phyloP scores from a whole-genome alignment of 1,140 invertebrate species.

The Lethocerus indicus region DNA sequence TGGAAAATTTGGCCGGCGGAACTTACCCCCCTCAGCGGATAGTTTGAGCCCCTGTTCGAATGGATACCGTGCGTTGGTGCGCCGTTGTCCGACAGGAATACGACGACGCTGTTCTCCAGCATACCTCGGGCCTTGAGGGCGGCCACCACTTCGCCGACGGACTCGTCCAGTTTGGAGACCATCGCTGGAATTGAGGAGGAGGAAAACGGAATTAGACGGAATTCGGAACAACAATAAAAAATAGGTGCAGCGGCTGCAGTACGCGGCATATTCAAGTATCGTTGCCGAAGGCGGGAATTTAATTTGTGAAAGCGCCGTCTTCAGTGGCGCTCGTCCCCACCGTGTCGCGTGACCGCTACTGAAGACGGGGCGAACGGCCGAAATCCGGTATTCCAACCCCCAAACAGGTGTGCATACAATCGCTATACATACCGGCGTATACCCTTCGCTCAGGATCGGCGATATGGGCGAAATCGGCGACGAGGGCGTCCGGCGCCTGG shows the following conservation, averaged over 20 bases:
- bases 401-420: too few species aligned
- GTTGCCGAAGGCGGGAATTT: neutral
- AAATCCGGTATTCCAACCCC: too few species aligned
- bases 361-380: too few species aligned
- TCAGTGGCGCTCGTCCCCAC: too few species aligned
- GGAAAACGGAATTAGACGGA: too few species aligned
- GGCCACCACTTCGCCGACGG: slow-evolving; percentile 56
- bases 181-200: slow-evolving; percentile 62
- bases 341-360: too few species aligned
- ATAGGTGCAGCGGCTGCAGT: too few species aligned
- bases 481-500: slow-evolving; percentile 56
- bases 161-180: slow-evolving; percentile 72
- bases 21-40: slow-evolving; percentile 62
- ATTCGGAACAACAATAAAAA: too few species aligned
- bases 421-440: slow-evolving; percentile 49
- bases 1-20: neutral
- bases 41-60: slow-evolving; percentile 70
- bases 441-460: slow-evolving; percentile 48
- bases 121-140: slow-evolving; percentile 47
- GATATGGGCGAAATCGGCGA: slow-evolving; percentile 58
- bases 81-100: slow-evolving; percentile 67
- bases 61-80: slow-evolving; percentile 51
- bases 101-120: slow-evolving; percentile 52
- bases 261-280: too few species aligned
- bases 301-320: too few species aligned